Conservation (phyloP, 2,113 vertebrate genomes). For the Eptesicus fuscus region DNA sequence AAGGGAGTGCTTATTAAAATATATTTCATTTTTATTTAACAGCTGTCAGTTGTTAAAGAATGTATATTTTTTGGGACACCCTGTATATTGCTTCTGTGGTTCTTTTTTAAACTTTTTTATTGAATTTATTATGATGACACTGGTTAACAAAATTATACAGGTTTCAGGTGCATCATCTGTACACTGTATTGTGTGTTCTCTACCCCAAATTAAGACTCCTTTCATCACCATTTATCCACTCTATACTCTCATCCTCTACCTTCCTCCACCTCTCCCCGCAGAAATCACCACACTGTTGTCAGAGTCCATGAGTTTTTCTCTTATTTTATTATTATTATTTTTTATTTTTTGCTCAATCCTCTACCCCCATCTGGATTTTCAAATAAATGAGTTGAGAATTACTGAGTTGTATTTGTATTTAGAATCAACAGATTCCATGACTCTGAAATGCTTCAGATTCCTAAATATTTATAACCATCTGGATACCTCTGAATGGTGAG, state of each 20-base stretch:
- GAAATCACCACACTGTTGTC: neutral
- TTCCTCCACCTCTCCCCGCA: neutral
- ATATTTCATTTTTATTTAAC: too few relatives aligned
- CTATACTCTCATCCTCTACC: neutral
- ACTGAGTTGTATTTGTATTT: constrained; percentile 37
- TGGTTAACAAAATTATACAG: neutral
- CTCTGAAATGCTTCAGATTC: constrained; percentile 51
- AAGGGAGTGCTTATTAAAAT: too few relatives aligned
- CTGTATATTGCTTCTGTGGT: neutral
- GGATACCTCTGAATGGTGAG: constrained; percentile 17
- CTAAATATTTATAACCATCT: constrained; percentile 72
- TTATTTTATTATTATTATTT: neutral
- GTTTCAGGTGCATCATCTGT: neutral
- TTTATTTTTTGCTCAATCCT: neutral
- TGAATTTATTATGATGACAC: neutral
- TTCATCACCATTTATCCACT: neutral
- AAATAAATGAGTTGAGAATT: constrained; percentile 35
- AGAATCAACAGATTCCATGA: constrained; percentile 41
- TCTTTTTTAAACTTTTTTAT: neutral
- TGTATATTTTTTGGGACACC: too few relatives aligned
- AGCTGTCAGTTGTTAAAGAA: too few relatives aligned
- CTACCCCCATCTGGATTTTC: neutral
- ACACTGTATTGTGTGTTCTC: neutral
- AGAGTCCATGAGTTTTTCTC: neutral
- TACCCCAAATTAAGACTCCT: neutral